Evolutionary conservation across 2,113 vertebrate genomes (phyloP).

Genomic region (Leucopternis melanops): DNA sequence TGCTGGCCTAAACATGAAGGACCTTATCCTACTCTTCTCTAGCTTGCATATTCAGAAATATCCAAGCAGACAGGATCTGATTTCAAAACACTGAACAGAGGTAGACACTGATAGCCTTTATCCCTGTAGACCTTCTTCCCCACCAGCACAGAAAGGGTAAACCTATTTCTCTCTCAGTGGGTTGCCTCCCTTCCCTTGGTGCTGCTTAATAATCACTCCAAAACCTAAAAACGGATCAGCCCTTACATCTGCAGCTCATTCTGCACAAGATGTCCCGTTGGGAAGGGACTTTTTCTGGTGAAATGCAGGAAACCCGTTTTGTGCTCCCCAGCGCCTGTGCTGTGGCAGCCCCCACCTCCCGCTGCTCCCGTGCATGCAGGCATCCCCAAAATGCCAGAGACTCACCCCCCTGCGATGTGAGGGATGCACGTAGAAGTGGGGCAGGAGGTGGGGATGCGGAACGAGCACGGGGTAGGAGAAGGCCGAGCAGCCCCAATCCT

Average conservation of each 20-base stretch:
- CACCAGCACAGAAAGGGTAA: neutral
- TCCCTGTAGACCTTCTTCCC: neutral
- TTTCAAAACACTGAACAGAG: neutral
- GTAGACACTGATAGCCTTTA: neutral
- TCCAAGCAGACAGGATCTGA: neutral
- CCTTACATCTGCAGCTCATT: neutral
- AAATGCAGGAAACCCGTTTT: neutral
- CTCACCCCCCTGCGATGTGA: rapidly evolving
- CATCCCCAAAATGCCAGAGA: neutral
- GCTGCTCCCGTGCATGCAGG: neutral
- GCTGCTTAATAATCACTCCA: neutral
- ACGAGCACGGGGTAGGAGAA: neutral
- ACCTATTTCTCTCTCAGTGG: neutral
- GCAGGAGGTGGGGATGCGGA: neutral
- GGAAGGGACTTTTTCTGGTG: neutral
- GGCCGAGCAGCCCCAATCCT: neutral
- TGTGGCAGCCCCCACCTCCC: neutral
- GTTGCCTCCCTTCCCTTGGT: neutral
- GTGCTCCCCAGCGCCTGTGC: neutral
- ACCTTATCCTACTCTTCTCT: neutral
- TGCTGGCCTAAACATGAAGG: neutral
- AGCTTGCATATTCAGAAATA: neutral
- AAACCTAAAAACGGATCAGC: neutral
- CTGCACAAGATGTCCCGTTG: neutral
- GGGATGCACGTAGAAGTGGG: neutral